Evolutionary conservation across 1,140 invertebrate species (phyloP).

Genomic region (Lerema accius): DNA sequence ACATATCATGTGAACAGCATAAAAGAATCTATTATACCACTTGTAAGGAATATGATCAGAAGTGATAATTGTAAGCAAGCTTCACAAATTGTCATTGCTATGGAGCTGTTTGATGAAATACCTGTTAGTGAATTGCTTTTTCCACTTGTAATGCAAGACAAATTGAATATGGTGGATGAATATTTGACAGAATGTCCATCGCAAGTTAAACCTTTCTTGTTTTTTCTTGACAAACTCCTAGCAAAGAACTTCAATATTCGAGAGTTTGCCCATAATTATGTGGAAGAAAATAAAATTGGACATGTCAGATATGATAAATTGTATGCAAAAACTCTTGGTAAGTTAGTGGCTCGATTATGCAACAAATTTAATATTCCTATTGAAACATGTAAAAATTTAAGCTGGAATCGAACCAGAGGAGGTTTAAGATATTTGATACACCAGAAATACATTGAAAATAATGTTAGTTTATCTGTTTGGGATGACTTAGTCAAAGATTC

Average conservation of each 20-base stretch:
- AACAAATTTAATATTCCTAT: constrained; percentile 85
- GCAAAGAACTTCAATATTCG: constrained; percentile 64
- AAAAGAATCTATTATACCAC: constrained; percentile 62
- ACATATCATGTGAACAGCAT: constrained; percentile 64
- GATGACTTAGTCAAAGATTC: constrained; percentile 87
- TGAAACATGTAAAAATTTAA: constrained; percentile 85
- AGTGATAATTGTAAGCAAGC: constrained; percentile 82
- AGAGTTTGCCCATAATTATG: constrained; percentile 66
- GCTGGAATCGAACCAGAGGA: constrained; percentile 85
- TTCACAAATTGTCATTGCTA: constrained; percentile 84
- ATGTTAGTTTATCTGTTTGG: constrained; percentile 82
- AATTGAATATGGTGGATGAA: constrained; percentile 86
- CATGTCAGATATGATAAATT: constrained; percentile 84
- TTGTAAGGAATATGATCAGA: constrained; percentile 68
- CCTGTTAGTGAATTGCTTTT: constrained; percentile 86
- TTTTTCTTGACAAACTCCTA: constrained; percentile 86
- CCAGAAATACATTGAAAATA: constrained; percentile 85
- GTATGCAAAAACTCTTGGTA: constrained; percentile 84
- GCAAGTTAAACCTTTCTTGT: constrained; percentile 84
- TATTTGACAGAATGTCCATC: constrained; percentile 84
- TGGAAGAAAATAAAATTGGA: constrained; percentile 82
- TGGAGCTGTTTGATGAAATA: constrained; percentile 86
- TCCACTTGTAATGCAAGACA: constrained; percentile 89
- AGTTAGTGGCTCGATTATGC: constrained; percentile 84
- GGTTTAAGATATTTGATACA: constrained; percentile 86